phyloP scores from a whole-genome alignment of 2,888 invertebrate genomes.

The Aleiodes testaceus region DNA sequence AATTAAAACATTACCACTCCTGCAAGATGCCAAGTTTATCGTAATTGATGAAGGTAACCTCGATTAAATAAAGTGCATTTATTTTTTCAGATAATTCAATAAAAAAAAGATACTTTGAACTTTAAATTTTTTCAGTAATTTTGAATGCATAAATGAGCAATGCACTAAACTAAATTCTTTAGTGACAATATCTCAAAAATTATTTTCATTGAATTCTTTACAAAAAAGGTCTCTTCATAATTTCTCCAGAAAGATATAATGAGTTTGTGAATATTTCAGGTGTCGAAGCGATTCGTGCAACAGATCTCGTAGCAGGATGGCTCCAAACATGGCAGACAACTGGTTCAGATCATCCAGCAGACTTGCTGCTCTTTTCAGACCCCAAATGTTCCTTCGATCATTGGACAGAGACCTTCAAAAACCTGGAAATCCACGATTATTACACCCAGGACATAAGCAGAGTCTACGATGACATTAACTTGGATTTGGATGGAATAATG shows the following conservation, averaged over 20 bases:
- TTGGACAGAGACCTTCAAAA: constrained; percentile 50
- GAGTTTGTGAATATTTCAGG: constrained; percentile 54
- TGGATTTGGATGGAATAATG: constrained; percentile 55
- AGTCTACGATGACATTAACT: constrained; percentile 51
- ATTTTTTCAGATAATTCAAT: no score
- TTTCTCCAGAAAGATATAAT: neutral
- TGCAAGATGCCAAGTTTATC: constrained; percentile 60
- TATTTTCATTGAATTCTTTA: neutral
- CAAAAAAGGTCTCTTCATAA: neutral
- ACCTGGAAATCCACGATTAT: constrained; percentile 62
- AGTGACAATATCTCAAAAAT: no score
- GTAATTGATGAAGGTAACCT: constrained; percentile 66
- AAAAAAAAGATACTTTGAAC: no score
- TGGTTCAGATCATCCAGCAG: constrained; percentile 50
- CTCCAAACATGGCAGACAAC: constrained; percentile 58
- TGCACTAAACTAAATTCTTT: no score
- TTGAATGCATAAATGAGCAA: no score
- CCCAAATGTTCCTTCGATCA: constrained; percentile 56
- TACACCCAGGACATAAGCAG: constrained; percentile 57
- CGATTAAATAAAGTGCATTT: neutral
- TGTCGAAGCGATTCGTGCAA: constrained; percentile 56
- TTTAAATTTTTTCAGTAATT: constrained; percentile 13
- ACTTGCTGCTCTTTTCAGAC: constrained; percentile 62
- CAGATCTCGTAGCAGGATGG: constrained; percentile 64
- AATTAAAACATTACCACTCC: constrained; percentile 56